Evolutionary conservation across 1,140 invertebrate species (phyloP), one percentile per base, ranked within the genome.

Genomic region (Cephus cinctus): DNA sequence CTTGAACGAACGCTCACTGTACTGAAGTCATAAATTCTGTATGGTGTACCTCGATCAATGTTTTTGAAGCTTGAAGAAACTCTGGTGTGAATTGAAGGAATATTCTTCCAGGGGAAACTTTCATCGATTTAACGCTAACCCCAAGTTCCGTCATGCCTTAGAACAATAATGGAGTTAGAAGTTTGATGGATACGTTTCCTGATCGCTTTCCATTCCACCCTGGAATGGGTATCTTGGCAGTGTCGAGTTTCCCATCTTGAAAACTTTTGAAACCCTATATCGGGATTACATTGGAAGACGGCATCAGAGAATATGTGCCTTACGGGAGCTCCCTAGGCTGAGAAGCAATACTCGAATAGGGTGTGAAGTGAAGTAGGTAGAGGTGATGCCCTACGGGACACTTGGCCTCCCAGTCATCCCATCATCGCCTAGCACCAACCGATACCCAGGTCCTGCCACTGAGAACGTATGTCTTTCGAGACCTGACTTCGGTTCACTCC

Each of bases 181-280:
- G 32, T 44, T 44, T 50, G 42, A 50, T 15, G 42, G 34, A 44
- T 50, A 32, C 16, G 31, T 36, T 39, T 45, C 15, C 18, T 3
- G 34, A 36, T 11, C 8, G 34, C 21, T 39, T 50, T 27, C 22
- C 41, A 14, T 38, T 39, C 25, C 15, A 30, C 30, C 20, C 23
- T 23, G n/a, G 12, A 21, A 12, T 14, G 30, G 21, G 20, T 30
- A 42, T 31, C 20, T 20, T 49, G 12, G 18, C 23, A 14, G 18
- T 14, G 27, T 51, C 42, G 25, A 27, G 16, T 51, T 42, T 46
- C 44, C 32, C 16, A 14, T 12, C 34, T 42, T 39, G 39, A 31
- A 43, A 46, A 46, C 44, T 52, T 52, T 41, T 42, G 43, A 52
- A 52, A 52, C 34, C 30, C 31, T 36, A 52, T 36, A 12, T 12